These are phyloP conservation scores for Tipula confusa DNA, from an alignment of 2,888 invertebrate genomes.

Conservation along the genomic window DNA sequence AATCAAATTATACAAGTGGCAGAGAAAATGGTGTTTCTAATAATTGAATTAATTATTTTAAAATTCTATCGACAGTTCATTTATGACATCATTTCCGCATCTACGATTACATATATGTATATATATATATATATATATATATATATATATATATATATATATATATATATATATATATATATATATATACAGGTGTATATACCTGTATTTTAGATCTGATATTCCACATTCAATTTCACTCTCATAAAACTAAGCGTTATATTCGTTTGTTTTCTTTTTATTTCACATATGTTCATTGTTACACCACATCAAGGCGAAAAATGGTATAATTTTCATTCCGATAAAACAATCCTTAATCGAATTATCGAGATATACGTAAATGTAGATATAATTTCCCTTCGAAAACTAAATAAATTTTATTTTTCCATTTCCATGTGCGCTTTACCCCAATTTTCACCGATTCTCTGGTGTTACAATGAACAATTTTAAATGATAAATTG, in stretches of 20 bases:
- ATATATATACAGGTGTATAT: too few relatives aligned
- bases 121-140: too few relatives aligned
- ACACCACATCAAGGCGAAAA: slow-evolving; percentile 3
- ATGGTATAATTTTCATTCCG: neutral
- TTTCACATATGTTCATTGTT: neutral
- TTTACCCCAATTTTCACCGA: neutral
- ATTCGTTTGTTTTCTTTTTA: neutral
- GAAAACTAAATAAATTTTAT: neutral
- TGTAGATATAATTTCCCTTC: neutral
- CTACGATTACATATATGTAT: too few relatives aligned
- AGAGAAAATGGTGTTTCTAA: neutral
- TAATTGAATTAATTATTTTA: neutral
- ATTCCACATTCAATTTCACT: neutral
- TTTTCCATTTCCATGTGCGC: neutral
- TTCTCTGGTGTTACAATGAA: neutral
- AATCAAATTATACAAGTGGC: slow-evolving; percentile 6
- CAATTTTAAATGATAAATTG: slow-evolving; percentile 12
- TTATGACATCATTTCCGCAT: neutral
- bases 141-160: too few relatives aligned
- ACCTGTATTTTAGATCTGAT: neutral
- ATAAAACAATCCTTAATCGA: slow-evolving; percentile 20
- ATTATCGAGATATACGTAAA: neutral
- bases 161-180: too few relatives aligned
- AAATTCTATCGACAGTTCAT: slow-evolving; percentile 25
- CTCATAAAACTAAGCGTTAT: slow-evolving; percentile 3